Evolutionary conservation across 37 sponge, comb jelly and placozoan genomes (phyloP).

Genomic region (Axinella damicornis): DNA sequence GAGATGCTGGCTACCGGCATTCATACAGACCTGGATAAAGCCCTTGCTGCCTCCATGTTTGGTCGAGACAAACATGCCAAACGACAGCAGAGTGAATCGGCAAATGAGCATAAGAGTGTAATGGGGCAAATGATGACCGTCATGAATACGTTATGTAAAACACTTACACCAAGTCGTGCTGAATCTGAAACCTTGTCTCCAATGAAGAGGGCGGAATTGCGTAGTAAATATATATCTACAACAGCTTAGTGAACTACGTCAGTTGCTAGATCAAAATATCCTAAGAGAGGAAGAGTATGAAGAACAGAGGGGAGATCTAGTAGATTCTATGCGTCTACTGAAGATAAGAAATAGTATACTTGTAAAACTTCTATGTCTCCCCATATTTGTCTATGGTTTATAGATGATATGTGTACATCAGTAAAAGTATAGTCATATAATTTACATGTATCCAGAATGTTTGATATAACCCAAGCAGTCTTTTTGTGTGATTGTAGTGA

Average conservation of each 20-base stretch:
- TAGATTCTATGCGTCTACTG: conserved; percentile 6
- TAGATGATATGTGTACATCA: no score
- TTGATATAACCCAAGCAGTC: conserved; percentile 27
- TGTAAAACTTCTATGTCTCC: not conserved
- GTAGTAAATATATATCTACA: no score
- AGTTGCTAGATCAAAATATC: no score
- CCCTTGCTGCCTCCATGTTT: conserved; percentile 25
- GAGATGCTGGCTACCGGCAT: conserved; percentile 2
- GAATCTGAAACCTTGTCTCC: no score
- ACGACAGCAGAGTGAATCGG: not conserved
- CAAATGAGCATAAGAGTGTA: not conserved
- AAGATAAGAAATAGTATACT: not conserved
- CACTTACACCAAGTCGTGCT: conserved; percentile 4
- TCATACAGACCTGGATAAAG: not conserved
- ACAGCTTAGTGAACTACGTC: no score
- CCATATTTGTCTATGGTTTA: not conserved
- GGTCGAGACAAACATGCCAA: not conserved
- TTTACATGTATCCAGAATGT: not conserved
- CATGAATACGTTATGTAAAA: conserved; percentile 25
- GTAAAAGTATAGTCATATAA: not conserved
- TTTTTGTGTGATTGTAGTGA: conserved; percentile 6
- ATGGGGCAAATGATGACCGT: not conserved
- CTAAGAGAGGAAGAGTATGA: no score
- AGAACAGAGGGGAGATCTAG: no score
- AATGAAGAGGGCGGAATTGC: no score